phyloP scores from a whole-genome alignment of 2,888 invertebrate species.

The Graphium colonna region DNA sequence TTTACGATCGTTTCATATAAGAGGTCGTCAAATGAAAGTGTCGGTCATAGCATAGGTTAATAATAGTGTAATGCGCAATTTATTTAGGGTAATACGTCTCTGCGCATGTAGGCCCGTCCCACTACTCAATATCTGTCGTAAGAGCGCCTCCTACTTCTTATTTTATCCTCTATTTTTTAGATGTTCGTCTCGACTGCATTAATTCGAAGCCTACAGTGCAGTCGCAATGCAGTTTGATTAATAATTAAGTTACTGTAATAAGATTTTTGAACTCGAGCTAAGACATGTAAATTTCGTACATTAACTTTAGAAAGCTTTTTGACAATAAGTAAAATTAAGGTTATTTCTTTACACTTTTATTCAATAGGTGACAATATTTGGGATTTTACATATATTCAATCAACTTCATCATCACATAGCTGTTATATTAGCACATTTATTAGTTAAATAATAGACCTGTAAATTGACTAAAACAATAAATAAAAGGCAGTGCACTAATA shows the following conservation, averaged over 20 bases:
- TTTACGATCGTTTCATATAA: conserved; percentile 63
- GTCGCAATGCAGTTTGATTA: conserved; percentile 76
- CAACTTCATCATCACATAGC: too few species aligned
- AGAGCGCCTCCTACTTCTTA: conserved; percentile 77
- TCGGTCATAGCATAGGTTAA: conserved; percentile 58
- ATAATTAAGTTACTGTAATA: conserved; percentile 50
- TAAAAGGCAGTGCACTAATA: too few species aligned
- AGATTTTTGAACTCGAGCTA: conserved; percentile 1
- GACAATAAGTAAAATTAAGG: background rate
- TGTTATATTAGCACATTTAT: too few species aligned
- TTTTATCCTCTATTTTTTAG: conserved; percentile 71
- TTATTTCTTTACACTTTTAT: too few species aligned
- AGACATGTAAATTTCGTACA: background rate
- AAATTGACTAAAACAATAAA: too few species aligned
- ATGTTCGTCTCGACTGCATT: conserved; percentile 69
- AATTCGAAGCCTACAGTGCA: conserved; percentile 49
- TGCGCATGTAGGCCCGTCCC: conserved; percentile 79
- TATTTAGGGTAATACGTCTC: conserved; percentile 62
- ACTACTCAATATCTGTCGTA: conserved; percentile 79
- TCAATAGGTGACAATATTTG: too few species aligned
- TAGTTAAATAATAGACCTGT: too few species aligned
- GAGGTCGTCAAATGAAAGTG: conserved; percentile 68
- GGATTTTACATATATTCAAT: too few species aligned
- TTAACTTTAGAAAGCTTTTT: conserved; percentile 3
- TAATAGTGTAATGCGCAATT: conserved; percentile 48